Conservation (phyloP, 2,888 invertebrate species). For the Athalia cordata region DNA sequence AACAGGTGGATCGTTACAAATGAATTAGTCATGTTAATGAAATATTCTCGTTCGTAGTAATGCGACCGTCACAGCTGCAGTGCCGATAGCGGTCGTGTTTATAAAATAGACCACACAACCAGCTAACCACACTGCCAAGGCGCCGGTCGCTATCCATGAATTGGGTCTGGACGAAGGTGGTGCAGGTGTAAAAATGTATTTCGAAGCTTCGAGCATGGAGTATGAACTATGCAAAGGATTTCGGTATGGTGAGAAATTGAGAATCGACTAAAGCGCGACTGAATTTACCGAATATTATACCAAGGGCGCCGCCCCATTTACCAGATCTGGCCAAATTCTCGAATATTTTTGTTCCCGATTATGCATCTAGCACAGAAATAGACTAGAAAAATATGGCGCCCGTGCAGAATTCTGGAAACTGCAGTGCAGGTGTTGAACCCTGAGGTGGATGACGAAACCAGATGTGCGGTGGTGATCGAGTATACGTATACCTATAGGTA, state of each 20-base stretch:
- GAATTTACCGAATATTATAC: background rate
- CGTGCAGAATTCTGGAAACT: no score
- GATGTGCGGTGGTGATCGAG: no score
- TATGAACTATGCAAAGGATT: background rate
- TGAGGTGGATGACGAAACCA: no score
- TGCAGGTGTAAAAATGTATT: background rate
- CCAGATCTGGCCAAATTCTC: no score
- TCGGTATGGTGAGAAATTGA: background rate
- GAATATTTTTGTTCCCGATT: no score
- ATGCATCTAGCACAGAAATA: no score
- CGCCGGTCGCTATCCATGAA: conserved; percentile 74
- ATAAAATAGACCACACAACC: conserved; percentile 86
- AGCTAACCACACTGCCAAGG: conserved; percentile 99
- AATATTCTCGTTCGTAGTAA: conserved; percentile 52
- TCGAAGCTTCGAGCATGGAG: background rate
- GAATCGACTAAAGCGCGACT: background rate
- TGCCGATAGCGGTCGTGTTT: conserved; percentile 96
- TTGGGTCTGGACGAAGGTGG: background rate
- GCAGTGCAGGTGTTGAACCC: no score
- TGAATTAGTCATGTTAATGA: background rate
- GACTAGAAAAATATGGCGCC: no score
- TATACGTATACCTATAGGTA: no score
- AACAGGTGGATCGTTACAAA: background rate
- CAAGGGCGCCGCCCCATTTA: no score
- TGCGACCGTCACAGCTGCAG: conserved; percentile 86